A percentile compares a stretch with the other conserved stretches of the same genome.
Conservation (phyloP, 2,113 vertebrate species). For the Ceyx melanurus region DNA sequence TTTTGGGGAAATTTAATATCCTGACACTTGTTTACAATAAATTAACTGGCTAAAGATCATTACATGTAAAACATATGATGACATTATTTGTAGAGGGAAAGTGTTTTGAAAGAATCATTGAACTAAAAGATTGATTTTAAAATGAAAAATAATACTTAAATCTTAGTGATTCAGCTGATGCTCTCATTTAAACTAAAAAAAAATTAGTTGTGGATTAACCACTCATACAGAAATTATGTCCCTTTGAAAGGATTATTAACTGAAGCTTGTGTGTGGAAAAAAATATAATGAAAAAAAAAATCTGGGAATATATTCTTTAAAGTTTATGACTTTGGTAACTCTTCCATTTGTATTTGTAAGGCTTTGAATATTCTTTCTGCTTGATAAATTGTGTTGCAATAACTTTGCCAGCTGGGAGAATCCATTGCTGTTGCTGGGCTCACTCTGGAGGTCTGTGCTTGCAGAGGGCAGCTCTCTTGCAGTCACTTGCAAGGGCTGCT, state of each 20-base stretch:
- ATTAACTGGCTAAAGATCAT: conserved; percentile 1
- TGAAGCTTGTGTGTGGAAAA: neutral
- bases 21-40: neutral
- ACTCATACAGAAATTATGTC: neutral
- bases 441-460: conserved; percentile 13
- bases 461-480: conserved; percentile 10
- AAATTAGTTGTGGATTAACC: conserved; percentile 4
- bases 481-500: conserved; percentile 24
- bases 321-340: neutral
- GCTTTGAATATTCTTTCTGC: neutral
- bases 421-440: neutral
- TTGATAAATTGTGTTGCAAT: conserved; percentile 24
- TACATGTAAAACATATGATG: neutral
- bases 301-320: conserved; percentile 42
- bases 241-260: neutral
- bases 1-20: conserved; percentile 18
- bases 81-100: neutral
- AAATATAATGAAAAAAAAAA: neutral
- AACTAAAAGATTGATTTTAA: neutral
- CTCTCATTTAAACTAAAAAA: conserved; percentile 41
- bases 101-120: neutral
- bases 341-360: conserved; percentile 47
- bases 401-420: neutral
- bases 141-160: conserved; percentile 7
- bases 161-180: conserved; percentile 29